phyloP scores from a whole-genome alignment of 2,797 vertebrate species.

The Rhabdomys pumilio region DNA sequence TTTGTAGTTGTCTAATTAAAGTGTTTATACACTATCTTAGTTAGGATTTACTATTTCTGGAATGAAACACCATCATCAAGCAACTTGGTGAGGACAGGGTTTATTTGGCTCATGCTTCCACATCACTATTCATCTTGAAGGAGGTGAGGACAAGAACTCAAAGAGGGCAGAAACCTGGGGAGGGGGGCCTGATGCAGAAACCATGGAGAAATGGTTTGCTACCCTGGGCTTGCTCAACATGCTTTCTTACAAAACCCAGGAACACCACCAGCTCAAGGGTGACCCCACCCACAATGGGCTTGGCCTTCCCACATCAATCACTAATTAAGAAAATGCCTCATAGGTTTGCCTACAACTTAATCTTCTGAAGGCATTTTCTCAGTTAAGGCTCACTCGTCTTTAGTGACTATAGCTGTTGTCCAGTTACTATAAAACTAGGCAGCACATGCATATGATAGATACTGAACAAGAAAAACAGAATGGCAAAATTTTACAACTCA shows the following conservation, averaged over 20 bases:
- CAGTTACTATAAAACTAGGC: background rate
- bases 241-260: background rate
- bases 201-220: background rate
- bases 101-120: background rate
- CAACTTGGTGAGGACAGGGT: background rate
- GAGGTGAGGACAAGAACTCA: background rate
- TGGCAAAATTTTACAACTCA: background rate
- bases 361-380: background rate
- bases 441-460: background rate
- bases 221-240: background rate
- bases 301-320: background rate
- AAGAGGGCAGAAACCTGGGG: background rate
- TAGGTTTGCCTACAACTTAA: background rate
- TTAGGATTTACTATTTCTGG: background rate
- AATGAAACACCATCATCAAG: background rate
- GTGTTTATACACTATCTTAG: background rate
- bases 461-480: conserved; percentile 41
- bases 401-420: background rate
- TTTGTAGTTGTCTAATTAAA: background rate
- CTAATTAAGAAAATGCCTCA: background rate
- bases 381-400: background rate
- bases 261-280: fast-evolving
- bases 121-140: background rate
- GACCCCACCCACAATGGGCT: background rate
- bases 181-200: background rate